Percentiles rank a stretch among this genome's conserved stretches.
Conservation (phyloP, 2,888 invertebrate genomes). For the Halocaridina rubra region DNA sequence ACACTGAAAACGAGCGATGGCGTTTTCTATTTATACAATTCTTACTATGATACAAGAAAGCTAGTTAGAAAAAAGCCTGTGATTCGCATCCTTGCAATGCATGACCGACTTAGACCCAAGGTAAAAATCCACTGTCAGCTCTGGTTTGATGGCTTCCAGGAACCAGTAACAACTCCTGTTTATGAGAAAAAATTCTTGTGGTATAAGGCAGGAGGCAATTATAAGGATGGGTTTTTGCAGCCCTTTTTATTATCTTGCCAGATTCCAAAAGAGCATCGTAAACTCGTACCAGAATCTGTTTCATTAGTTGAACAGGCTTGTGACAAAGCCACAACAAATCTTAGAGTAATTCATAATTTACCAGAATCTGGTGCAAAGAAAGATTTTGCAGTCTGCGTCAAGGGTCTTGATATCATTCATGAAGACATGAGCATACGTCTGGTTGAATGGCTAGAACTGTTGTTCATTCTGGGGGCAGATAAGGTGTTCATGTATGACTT, state of each 20-base stretch:
- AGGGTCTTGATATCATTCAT: conserved; percentile 91
- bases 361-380: conserved; percentile 73
- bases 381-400: conserved; percentile 92
- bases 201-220: conserved; percentile 95
- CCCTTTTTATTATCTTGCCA: conserved; percentile 91
- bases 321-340: conserved; percentile 86
- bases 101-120: conserved; percentile 87
- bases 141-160: conserved; percentile 87
- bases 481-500: conserved; percentile 92
- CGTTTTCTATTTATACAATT: conserved; percentile 89
- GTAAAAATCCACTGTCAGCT: conserved; percentile 86
- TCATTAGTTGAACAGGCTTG: conserved; percentile 87
- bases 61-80: conserved; percentile 79
- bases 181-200: conserved; percentile 94
- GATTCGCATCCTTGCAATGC: conserved; percentile 87
- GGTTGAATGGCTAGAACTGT: conserved; percentile 93
- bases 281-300: conserved; percentile 82
- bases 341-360: conserved; percentile 83
- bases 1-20: conserved; percentile 83
- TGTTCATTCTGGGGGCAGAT: conserved; percentile 87
- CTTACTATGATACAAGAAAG: conserved; percentile 86
- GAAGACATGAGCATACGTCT: conserved; percentile 89
- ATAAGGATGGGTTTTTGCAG: conserved; percentile 89
- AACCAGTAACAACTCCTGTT: conserved; percentile 79
- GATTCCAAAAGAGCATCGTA: conserved; percentile 75